A percentile compares a stretch with the other conserved stretches of the same genome.
Evolutionary conservation across 2,797 vertebrate species (phyloP).

Genomic region (Xyrichtys novacula): DNA sequence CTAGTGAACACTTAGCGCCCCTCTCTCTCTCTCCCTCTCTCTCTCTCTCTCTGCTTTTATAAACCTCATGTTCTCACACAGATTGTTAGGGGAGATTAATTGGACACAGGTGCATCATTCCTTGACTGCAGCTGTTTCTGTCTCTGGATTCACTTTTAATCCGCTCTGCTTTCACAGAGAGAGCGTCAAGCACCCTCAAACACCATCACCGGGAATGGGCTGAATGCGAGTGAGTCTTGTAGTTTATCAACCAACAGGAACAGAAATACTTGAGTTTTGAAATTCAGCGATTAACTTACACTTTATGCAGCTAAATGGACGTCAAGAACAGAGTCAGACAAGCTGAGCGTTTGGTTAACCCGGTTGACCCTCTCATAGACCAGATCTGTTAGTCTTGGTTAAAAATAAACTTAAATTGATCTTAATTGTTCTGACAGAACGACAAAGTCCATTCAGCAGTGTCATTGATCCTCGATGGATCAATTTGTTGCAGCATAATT

Average conservation of each 20-base stretch:
- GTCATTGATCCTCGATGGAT: too few relatives aligned
- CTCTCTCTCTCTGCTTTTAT: not conserved
- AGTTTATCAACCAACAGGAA: conserved; percentile 21
- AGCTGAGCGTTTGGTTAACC: too few relatives aligned
- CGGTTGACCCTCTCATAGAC: too few relatives aligned
- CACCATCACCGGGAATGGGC: conserved; percentile 4
- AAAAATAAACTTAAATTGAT: too few relatives aligned
- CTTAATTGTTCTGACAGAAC: too few relatives aligned
- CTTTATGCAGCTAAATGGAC: conserved; percentile 2
- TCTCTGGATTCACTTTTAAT: conserved; percentile 36
- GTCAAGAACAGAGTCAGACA: too few relatives aligned
- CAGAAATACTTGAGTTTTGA: conserved; percentile 22
- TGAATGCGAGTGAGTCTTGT: conserved; percentile 3
- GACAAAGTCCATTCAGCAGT: too few relatives aligned
- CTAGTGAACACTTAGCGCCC: conserved; percentile 2
- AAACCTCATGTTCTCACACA: conserved; percentile 1
- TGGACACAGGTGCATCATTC: conserved; percentile 28
- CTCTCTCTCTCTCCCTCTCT: not conserved
- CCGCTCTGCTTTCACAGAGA: conserved; percentile 23
- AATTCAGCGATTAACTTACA: conserved; percentile 29
- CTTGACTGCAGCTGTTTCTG: conserved; percentile 18
- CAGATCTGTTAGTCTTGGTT: too few relatives aligned
- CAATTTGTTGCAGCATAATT: too few relatives aligned
- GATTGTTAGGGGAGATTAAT: conserved; percentile 23
- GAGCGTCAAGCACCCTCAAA: conserved; percentile 14